These are phyloP conservation scores for Cerceris rybyensis DNA, from an alignment of 2,888 invertebrate species.

Conservation along the genomic window DNA sequence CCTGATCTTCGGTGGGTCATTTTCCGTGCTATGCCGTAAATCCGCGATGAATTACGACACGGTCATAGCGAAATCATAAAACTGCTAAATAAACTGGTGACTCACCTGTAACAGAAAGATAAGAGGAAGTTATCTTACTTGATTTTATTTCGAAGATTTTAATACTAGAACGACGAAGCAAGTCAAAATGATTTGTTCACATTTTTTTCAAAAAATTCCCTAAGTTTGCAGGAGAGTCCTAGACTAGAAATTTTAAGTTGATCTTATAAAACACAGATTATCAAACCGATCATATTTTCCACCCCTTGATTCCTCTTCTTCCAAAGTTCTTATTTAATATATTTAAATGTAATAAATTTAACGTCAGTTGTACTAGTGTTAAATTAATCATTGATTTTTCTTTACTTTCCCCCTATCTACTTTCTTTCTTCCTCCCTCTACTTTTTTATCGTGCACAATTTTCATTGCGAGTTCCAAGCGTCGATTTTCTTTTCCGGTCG, in stretches of 20 bases:
- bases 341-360: too few relatives aligned
- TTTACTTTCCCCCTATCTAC: too few relatives aligned
- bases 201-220: too few relatives aligned
- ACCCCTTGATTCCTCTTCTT: too few relatives aligned
- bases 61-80: slow-evolving; percentile 9
- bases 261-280: too few relatives aligned
- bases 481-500: not conserved
- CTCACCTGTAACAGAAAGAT: slow-evolving; percentile 59
- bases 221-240: too few relatives aligned
- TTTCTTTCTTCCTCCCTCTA: not conserved
- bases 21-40: not conserved
- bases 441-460: not conserved
- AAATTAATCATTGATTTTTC: too few relatives aligned
- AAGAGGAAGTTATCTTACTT: slow-evolving; percentile 4
- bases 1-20: slow-evolving; percentile 12
- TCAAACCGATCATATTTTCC: too few relatives aligned
- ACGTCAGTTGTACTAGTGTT: too few relatives aligned
- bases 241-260: too few relatives aligned
- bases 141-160: not conserved
- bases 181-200: not conserved
- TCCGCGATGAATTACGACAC: not conserved
- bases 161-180: too few relatives aligned
- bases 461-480: not conserved
- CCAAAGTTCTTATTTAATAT: too few relatives aligned
- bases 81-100: slow-evolving; percentile 24